phyloP scores from a whole-genome alignment of 2,797 vertebrate genomes.

The Apodemus agrarius region DNA sequence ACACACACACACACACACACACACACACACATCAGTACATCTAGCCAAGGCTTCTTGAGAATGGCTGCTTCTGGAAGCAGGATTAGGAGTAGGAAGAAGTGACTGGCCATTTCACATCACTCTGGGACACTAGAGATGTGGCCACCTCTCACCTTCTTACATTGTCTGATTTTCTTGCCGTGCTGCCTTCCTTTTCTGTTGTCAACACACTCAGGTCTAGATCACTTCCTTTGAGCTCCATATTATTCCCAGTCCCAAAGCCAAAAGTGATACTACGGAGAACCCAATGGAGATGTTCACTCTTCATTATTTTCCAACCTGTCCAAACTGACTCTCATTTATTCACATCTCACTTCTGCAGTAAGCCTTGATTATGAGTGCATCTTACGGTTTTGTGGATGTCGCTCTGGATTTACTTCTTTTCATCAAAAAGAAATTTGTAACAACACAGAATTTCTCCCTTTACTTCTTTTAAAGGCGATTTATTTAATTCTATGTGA shows the following conservation, averaged over 20 bases:
- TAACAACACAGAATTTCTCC: background rate
- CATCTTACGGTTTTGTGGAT: background rate
- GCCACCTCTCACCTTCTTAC: background rate
- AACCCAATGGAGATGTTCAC: background rate
- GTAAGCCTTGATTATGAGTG: background rate
- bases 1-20: background rate
- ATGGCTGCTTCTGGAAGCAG: background rate
- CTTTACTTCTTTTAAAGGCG: conserved; percentile 7
- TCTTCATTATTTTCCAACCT: background rate
- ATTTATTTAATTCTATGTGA: conserved; percentile 17
- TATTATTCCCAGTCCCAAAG: background rate
- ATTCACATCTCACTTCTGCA: background rate
- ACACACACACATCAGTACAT: background rate
- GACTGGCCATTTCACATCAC: background rate
- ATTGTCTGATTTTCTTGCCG: background rate
- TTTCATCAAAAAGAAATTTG: background rate
- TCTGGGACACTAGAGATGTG: background rate
- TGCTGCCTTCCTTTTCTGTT: background rate
- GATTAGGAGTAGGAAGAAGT: background rate
- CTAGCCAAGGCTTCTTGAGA: background rate
- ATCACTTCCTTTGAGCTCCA: background rate
- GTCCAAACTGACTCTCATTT: background rate
- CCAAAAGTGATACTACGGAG: background rate
- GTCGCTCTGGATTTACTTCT: background rate
- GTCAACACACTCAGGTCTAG: background rate